A percentile compares a stretch with the other conserved stretches of the same genome.
Conservation (phyloP, 2,888 invertebrate species). For the Clunio marinus region DNA sequence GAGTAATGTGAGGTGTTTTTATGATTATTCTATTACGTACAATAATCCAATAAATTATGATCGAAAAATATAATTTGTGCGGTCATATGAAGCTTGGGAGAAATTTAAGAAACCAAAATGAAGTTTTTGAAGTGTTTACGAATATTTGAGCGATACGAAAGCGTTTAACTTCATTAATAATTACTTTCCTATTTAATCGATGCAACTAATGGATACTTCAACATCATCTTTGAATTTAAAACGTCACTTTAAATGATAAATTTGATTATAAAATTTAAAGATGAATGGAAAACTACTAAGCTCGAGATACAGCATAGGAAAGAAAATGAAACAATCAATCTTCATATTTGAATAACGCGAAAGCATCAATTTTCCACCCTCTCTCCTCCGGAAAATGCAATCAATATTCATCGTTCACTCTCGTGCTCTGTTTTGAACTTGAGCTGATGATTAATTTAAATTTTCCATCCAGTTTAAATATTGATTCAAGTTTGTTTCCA, state of each 20-base stretch:
- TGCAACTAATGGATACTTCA: no score
- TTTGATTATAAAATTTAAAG: background rate
- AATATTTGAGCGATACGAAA: no score
- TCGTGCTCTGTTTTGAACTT: background rate
- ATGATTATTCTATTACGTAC: no score
- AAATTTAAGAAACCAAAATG: no score
- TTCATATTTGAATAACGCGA: constrained; percentile 9
- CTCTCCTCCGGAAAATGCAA: background rate
- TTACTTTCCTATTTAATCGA: no score
- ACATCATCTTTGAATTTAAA: no score
- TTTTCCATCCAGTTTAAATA: constrained; percentile 4
- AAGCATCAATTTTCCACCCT: constrained; percentile 8
- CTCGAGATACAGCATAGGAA: background rate
- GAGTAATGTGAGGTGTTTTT: no score
- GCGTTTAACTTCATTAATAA: no score
- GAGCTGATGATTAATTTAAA: constrained; percentile 15
- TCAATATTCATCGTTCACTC: background rate
- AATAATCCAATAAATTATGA: no score
- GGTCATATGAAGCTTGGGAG: no score
- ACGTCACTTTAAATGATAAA: background rate
- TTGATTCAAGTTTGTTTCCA: background rate
- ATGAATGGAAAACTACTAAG: background rate
- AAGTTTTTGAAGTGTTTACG: no score
- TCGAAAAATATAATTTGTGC: no score
- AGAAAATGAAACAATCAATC: constrained; percentile 10